A percentile compares a stretch with the other conserved stretches of the same genome.
Evolutionary conservation across 2,797 vertebrate species (phyloP).

Genomic region (Rhabdomys pumilio): DNA sequence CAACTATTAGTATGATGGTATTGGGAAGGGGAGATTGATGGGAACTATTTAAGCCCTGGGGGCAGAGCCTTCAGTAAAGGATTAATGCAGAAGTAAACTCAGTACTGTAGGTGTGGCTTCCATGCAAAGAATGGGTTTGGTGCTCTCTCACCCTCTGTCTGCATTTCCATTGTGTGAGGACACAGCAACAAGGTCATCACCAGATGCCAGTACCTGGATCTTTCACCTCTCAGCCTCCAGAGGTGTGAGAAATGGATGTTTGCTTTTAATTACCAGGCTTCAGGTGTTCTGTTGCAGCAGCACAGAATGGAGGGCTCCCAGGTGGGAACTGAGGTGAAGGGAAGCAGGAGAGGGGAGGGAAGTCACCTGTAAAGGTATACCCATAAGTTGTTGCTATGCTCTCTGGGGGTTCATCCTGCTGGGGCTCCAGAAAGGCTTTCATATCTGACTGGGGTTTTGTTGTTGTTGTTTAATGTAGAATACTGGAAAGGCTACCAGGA

Average conservation of each 20-base stretch:
- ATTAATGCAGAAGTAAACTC: neutral
- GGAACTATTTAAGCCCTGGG: neutral
- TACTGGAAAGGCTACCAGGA: neutral
- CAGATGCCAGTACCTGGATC: neutral
- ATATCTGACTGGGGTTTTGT: neutral
- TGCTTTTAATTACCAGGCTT: neutral
- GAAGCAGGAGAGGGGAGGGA: neutral
- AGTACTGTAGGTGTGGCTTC: neutral
- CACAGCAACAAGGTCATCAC: neutral
- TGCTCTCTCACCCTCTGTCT: no score
- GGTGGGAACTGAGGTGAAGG: neutral
- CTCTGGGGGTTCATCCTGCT: accelerated
- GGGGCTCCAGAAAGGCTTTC: neutral
- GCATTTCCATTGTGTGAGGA: neutral
- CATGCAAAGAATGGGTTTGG: neutral
- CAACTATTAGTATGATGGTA: neutral
- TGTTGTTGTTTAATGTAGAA: neutral
- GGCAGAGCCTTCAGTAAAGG: no score
- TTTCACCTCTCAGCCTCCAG: neutral
- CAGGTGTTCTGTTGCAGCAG: neutral
- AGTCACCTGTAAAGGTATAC: accelerated
- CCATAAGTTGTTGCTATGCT: no score
- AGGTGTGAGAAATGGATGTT: neutral
- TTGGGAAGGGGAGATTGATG: neutral
- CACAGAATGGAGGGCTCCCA: neutral